phyloP scores from a whole-genome alignment of 2,797 vertebrate species.

The Chelonia mydas region DNA sequence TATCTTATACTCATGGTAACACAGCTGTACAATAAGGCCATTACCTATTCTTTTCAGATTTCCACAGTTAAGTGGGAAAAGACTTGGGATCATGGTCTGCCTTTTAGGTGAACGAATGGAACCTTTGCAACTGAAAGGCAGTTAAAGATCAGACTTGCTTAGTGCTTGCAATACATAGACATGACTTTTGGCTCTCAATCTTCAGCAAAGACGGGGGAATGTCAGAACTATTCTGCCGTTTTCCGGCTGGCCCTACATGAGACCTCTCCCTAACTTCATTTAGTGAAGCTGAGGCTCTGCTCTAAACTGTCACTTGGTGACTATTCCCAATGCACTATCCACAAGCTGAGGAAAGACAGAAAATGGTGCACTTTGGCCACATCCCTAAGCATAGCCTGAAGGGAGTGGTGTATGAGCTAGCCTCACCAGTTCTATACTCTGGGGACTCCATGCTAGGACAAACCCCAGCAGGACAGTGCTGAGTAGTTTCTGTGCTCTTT shows the following conservation, averaged over 20 bases:
- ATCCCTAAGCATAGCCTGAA: fast-evolving
- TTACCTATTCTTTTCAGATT: neutral
- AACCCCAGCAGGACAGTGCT: neutral
- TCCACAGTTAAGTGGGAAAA: neutral
- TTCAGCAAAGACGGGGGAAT: neutral
- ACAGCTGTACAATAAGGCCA: neutral
- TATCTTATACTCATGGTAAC: too few species aligned
- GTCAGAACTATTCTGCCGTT: neutral
- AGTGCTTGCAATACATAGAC: neutral
- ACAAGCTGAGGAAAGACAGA: neutral
- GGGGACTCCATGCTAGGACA: neutral
- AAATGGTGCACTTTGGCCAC: neutral
- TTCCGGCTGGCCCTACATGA: neutral
- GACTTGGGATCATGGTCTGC: neutral
- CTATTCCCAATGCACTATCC: neutral
- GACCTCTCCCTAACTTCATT: neutral
- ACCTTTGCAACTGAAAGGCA: neutral
- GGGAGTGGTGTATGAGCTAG: neutral
- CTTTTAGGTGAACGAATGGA: constrained; percentile 10
- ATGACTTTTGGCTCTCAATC: neutral
- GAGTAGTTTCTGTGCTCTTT: neutral
- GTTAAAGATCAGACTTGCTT: neutral
- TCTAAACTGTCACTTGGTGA: neutral
- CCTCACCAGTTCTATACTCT: neutral
- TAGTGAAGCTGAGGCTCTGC: neutral